Conservation (phyloP, 2,888 invertebrate genomes). For the Lysandra bellargus region DNA sequence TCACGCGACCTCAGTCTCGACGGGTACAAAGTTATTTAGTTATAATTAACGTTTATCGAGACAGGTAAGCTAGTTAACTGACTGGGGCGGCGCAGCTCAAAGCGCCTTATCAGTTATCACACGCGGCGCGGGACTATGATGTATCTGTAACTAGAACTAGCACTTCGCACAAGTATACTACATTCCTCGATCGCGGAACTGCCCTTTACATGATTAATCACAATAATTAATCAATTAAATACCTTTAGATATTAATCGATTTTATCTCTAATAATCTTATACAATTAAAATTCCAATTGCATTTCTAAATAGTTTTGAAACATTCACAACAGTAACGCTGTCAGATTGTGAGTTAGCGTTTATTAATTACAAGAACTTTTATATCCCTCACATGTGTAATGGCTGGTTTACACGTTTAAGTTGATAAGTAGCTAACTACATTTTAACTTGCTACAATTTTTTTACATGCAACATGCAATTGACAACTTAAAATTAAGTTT, state of each 20-base stretch:
- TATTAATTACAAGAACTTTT: neutral
- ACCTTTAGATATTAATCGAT: neutral
- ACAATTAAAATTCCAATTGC: neutral
- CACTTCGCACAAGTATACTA: neutral
- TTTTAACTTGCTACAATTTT: too few relatives aligned
- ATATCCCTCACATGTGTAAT: neutral
- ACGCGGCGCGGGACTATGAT: neutral
- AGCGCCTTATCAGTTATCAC: slow-evolving; percentile 21
- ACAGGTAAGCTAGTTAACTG: slow-evolving; percentile 13
- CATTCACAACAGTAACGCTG: neutral
- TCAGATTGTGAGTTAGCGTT: neutral
- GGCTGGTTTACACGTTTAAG: too few relatives aligned
- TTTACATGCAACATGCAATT: too few relatives aligned
- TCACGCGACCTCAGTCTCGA: neutral
- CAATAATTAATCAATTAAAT: neutral
- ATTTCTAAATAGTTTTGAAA: neutral
- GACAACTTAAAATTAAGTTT: too few relatives aligned
- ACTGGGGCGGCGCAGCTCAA: slow-evolving; percentile 5
- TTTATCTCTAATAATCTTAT: neutral
- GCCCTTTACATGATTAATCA: neutral
- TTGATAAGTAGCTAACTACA: too few relatives aligned
- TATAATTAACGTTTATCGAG: neutral
- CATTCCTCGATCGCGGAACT: neutral
- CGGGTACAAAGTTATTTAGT: slow-evolving; percentile 1
- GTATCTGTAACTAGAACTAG: slow-evolving; percentile 1